phyloP scores from a whole-genome alignment of 2,888 invertebrate species.

The Lapara coniferarum region DNA sequence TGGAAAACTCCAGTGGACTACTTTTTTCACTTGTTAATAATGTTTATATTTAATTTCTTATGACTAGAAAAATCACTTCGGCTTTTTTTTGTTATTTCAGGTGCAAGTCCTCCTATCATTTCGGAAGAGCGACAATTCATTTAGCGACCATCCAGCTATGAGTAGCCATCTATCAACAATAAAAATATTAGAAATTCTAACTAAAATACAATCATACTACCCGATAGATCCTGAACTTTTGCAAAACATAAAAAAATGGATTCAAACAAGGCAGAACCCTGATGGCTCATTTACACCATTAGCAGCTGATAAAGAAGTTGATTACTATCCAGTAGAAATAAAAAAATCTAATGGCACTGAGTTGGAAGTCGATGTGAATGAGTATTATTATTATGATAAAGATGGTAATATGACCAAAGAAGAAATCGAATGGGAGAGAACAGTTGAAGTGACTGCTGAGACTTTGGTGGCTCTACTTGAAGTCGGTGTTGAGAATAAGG shows the following conservation, averaged over 20 bases:
- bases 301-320: slow-evolving; percentile 83
- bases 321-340: slow-evolving; percentile 74
- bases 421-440: slow-evolving; percentile 79
- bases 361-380: slow-evolving; percentile 70
- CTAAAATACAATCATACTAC: slow-evolving; percentile 85
- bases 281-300: slow-evolving; percentile 85
- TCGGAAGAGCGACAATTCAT: slow-evolving; percentile 86
- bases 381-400: slow-evolving; percentile 78
- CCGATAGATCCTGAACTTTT: slow-evolving; percentile 85
- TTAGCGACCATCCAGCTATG: slow-evolving; percentile 86
- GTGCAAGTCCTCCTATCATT: slow-evolving; percentile 85
- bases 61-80: background rate
- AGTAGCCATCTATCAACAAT: slow-evolving; percentile 85
- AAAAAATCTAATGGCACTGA: slow-evolving; percentile 64
- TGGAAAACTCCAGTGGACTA: too few relatives aligned
- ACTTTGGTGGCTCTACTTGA: slow-evolving; percentile 84
- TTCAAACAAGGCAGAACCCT: slow-evolving; percentile 82
- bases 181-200: slow-evolving; percentile 83
- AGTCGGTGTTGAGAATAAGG: slow-evolving; percentile 84
- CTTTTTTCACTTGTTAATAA: too few relatives aligned
- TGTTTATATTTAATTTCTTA: too few relatives aligned
- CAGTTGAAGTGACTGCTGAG: slow-evolving; percentile 85
- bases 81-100: slow-evolving; percentile 54
- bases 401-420: slow-evolving; percentile 79
- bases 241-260: slow-evolving; percentile 84